Evolutionary conservation across 2,113 vertebrate species (phyloP), one percentile per base, ranked within the genome.

Genomic region (Delphinapterus leucas): DNA sequence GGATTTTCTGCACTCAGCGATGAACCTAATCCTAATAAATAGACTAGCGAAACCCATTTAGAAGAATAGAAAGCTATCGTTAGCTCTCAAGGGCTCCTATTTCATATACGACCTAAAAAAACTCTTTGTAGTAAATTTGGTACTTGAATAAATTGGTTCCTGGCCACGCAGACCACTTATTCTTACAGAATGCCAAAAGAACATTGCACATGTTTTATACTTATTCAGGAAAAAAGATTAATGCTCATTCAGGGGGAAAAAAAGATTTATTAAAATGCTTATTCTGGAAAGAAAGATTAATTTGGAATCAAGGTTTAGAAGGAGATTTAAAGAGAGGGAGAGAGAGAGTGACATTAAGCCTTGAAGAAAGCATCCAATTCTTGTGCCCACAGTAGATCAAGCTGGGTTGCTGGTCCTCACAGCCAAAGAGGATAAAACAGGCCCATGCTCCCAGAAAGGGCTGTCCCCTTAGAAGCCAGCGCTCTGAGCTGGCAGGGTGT

Each of bases 231-330:
- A 63, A 84, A 94, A 87, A 31, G 47, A 96, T 71, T 76, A 84
- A 83, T 92, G 44, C 18, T 96, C 53, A 95, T 93, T 97, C 63
- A 71, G 60, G 71, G 17, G 31, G 31, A n/a, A 74, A 83, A 60
- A 60, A 89, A 70, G 53, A 60, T 38, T 76, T 87, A 92, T 92
- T 88, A 95, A 95, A 95, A 95, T 58, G 47, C 83, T 92, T 96
- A 90, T 79, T 86, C 21, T 23, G 79, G 21, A 88, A 73, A 81
- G 76, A 74, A 73, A 93, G 73, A 84, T 87, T 90, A 70, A 85
- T 95, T 76, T 92, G 41, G 70, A 87, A 93, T 71, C 41, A 77
- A 96, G 49, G 70, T 81, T 96, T 90, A 89, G 91, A 95, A 90
- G 63, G 79, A 85, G 44, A 92, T 79, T 81, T 81, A 58, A 58